Conservation (phyloP, 1,140 invertebrate species). For the Planococcus citri region DNA sequence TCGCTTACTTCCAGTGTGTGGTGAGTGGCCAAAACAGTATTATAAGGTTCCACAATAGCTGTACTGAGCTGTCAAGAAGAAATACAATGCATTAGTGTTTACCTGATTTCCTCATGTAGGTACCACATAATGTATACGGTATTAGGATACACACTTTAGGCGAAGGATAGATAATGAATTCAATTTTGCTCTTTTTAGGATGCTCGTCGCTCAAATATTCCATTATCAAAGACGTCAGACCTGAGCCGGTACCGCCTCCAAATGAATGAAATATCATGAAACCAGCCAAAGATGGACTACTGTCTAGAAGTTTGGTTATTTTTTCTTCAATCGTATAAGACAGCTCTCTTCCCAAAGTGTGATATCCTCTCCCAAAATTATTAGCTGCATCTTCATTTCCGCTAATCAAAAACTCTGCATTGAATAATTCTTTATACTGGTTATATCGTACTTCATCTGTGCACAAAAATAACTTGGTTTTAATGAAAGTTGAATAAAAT, state of each 20-base stretch:
- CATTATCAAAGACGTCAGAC: constrained; percentile 66
- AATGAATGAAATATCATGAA: constrained; percentile 72
- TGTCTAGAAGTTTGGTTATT: constrained; percentile 33
- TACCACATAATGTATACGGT: not conserved
- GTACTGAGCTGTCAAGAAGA: constrained; percentile 33
- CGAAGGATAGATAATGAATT: constrained; percentile 23
- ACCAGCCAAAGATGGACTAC: constrained; percentile 39
- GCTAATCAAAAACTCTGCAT: constrained; percentile 60
- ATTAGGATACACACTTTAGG: constrained; percentile 7
- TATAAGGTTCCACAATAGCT: constrained; percentile 53
- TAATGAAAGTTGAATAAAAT: not conserved
- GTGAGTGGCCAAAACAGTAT: constrained; percentile 49
- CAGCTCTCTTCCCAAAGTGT: constrained; percentile 41
- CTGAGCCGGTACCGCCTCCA: constrained; percentile 69
- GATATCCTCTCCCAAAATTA: constrained; percentile 72
- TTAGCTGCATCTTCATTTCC: constrained; percentile 80
- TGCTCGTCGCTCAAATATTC: constrained; percentile 59
- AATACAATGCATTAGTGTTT: not conserved
- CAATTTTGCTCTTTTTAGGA: constrained; percentile 48
- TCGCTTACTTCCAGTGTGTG: constrained; percentile 51
- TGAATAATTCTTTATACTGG: constrained; percentile 58
- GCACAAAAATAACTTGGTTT: not conserved
- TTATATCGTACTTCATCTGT: constrained; percentile 54
- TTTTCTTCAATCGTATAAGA: constrained; percentile 33
- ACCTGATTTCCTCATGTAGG: too few relatives aligned